A percentile compares a stretch with the other conserved stretches of the same genome.
Conservation (phyloP, 2,113 vertebrate species). For the Leptodactylus fuscus region DNA sequence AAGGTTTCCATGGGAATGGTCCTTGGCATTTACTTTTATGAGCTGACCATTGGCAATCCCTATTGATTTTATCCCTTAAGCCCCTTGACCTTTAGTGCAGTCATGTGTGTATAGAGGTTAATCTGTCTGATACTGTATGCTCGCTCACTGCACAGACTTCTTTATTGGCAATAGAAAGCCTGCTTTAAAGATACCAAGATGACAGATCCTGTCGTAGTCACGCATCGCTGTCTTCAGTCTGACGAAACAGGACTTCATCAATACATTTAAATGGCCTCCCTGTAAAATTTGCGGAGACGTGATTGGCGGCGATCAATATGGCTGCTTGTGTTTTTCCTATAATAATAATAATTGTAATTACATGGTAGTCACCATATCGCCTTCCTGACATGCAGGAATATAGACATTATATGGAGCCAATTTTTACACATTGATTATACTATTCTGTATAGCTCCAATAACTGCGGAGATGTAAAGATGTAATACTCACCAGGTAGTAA, state of each 20-base stretch:
- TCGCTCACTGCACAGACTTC: slow-evolving; percentile 5
- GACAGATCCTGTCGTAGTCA: slow-evolving; percentile 14
- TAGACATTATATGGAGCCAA: not conserved
- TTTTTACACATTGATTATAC: not conserved
- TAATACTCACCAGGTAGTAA: not conserved
- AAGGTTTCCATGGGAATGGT: not conserved
- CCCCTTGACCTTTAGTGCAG: slow-evolving; percentile 39
- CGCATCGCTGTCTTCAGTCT: not conserved
- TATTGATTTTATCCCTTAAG: slow-evolving; percentile 17
- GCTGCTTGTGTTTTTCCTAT: not conserved
- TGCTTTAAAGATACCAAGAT: not conserved
- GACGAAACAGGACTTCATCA: not conserved
- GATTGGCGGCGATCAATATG: slow-evolving; percentile 8
- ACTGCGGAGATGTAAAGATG: not conserved
- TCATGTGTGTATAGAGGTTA: slow-evolving; percentile 30
- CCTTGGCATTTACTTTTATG: slow-evolving; percentile 27
- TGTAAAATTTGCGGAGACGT: not conserved
- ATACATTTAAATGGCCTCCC: not conserved
- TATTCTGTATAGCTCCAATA: not conserved
- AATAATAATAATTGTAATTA: slow-evolving; percentile 13
- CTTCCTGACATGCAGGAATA: not conserved
- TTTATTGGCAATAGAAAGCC: slow-evolving; percentile 33
- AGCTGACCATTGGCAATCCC: slow-evolving; percentile 29
- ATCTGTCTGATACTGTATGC: slow-evolving; percentile 30
- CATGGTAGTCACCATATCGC: not conserved